Conservation (phyloP, 1,140 invertebrate genomes). For the Drosophila subobscura region DNA sequence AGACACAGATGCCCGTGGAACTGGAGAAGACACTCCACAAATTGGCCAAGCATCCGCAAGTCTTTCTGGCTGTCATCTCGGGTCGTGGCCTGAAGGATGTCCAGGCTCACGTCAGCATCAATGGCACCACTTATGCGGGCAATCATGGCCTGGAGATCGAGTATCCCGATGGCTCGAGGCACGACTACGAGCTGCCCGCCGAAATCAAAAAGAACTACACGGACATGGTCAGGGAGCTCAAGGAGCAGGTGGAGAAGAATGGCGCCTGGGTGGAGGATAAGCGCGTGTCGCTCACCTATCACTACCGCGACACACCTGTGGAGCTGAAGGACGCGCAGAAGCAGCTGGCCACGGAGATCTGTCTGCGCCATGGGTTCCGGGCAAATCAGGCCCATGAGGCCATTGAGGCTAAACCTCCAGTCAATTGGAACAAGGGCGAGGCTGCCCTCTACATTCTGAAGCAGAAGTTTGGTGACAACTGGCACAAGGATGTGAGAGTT, state of each 20-base stretch:
- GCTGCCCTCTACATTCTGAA: slow-evolving; percentile 95
- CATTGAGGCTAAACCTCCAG: slow-evolving; percentile 93
- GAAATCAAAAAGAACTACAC: slow-evolving; percentile 92
- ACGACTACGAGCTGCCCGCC: slow-evolving; percentile 93
- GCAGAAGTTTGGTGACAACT: slow-evolving; percentile 93
- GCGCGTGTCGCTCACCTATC: slow-evolving; percentile 93
- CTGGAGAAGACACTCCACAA: slow-evolving; percentile 91
- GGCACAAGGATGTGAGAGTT: slow-evolving; percentile 92
- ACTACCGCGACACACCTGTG: slow-evolving; percentile 91
- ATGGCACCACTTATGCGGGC: slow-evolving; percentile 94
- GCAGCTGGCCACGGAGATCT: slow-evolving; percentile 88
- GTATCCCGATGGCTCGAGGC: slow-evolving; percentile 94
- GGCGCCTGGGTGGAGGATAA: slow-evolving; percentile 97
- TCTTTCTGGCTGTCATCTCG: slow-evolving; percentile 93
- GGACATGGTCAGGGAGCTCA: slow-evolving; percentile 89
- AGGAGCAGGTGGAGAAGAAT: slow-evolving; percentile 91
- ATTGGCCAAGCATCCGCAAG: slow-evolving; percentile 91
- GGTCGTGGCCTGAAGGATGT: slow-evolving; percentile 93
- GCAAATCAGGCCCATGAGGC: slow-evolving; percentile 91
- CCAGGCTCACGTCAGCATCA: slow-evolving; percentile 93
- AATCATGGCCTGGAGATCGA: slow-evolving; percentile 95
- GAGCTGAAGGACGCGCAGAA: slow-evolving; percentile 86
- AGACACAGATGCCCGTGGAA: slow-evolving; percentile 91
- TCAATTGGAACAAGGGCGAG: slow-evolving; percentile 94
- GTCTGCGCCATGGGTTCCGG: slow-evolving; percentile 89